Percentiles rank a stretch among this genome's conserved stretches.
These are phyloP conservation scores for Pollenia amentaria DNA, from an alignment of 2,888 invertebrate species.

Conservation along the genomic window DNA sequence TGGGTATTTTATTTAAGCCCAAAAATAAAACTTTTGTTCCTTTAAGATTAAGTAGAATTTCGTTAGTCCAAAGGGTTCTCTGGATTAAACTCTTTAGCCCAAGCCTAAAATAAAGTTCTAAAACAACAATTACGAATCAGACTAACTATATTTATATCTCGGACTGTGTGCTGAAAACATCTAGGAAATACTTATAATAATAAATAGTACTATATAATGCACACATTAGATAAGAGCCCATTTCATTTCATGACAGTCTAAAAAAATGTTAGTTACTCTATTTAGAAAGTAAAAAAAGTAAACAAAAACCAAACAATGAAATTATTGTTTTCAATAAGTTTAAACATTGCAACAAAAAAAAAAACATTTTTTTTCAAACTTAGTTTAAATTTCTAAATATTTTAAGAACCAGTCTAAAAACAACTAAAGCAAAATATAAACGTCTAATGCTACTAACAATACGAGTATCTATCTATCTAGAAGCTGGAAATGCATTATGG, in stretches of 20 bases:
- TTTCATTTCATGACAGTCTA: slow-evolving; percentile 16
- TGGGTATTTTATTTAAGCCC: too few species aligned
- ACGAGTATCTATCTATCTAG: background rate
- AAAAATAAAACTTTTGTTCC: too few species aligned
- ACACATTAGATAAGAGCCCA: slow-evolving; percentile 32
- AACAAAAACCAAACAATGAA: slow-evolving; percentile 43
- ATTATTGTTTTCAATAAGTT: slow-evolving; percentile 28
- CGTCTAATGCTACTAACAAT: slow-evolving; percentile 21
- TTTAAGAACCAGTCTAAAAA: slow-evolving; percentile 36
- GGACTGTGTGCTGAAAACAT: background rate
- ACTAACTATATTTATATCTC: too few species aligned
- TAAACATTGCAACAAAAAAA: slow-evolving; percentile 11
- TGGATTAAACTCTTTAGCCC: too few species aligned
- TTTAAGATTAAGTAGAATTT: too few species aligned
- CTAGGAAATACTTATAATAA: slow-evolving; percentile 18
- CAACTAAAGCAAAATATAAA: slow-evolving; percentile 4
- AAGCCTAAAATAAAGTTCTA: too few species aligned
- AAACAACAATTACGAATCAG: too few species aligned
- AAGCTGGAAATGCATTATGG: slow-evolving; percentile 33
- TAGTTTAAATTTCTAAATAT: slow-evolving; percentile 24
- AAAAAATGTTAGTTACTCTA: slow-evolving; percentile 2
- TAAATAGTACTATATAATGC: background rate
- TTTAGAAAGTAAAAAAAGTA: slow-evolving; percentile 4
- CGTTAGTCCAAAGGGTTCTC: too few species aligned
- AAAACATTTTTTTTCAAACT: background rate